phyloP scores from a whole-genome alignment of 2,113 vertebrate species.

The Nansenia antarctica region DNA sequence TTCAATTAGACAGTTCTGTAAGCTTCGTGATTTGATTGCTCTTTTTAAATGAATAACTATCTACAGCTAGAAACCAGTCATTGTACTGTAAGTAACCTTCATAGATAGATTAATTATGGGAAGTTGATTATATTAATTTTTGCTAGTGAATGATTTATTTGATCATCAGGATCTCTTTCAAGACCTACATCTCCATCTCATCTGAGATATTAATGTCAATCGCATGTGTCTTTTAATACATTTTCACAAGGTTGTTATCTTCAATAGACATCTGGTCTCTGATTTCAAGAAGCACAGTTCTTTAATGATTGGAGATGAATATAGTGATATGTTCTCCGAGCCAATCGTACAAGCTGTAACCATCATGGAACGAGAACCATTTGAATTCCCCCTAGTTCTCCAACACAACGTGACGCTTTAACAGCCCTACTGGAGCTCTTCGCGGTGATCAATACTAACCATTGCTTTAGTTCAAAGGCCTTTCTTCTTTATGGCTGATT shows the following conservation, averaged over 20 bases:
- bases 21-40: not conserved
- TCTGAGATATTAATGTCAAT: not conserved
- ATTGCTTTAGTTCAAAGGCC: too few species aligned
- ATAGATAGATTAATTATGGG: not conserved
- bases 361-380: not conserved
- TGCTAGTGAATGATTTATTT: not conserved
- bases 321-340: not conserved
- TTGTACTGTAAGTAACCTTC: not conserved
- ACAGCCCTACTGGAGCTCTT: not conserved
- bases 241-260: not conserved
- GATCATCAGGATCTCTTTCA: not conserved
- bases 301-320: too few species aligned
- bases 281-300: not conserved
- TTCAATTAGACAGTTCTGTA: not conserved
- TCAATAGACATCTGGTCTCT: not conserved
- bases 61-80: too few species aligned
- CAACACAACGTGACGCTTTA: too few species aligned
- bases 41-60: not conserved
- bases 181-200: not conserved
- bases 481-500: too few species aligned
- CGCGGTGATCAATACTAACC: not conserved
- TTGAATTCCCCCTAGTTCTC: not conserved
- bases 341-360: not conserved
- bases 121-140: not conserved
- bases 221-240: not conserved